Evolutionary conservation across 2,113 vertebrate species (phyloP).

Genomic region (Pygoscelis antarcticus): DNA sequence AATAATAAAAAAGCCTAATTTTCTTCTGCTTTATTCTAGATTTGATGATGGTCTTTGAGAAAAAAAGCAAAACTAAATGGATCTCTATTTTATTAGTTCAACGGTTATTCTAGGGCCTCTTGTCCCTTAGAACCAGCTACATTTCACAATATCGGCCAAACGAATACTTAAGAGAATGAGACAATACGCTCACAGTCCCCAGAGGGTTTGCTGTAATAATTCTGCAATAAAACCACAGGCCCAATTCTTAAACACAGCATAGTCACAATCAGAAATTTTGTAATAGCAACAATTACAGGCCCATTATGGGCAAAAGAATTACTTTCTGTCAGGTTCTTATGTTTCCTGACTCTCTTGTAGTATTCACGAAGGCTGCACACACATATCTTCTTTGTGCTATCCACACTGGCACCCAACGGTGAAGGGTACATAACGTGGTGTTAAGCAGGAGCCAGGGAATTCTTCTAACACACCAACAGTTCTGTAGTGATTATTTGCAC

Average conservation of each 20-base stretch:
- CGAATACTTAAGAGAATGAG: constrained; percentile 19
- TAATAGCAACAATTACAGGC: constrained; percentile 47
- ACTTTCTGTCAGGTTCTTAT: not conserved
- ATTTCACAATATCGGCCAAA: not conserved
- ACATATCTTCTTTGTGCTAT: not conserved
- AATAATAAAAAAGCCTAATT: not conserved
- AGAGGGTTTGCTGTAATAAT: constrained; percentile 46
- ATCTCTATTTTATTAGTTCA: not conserved
- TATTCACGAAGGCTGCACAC: not conserved
- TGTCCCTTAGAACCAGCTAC: not conserved
- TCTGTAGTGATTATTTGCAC: not conserved
- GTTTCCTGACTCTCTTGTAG: not conserved
- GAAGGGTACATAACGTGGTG: not conserved
- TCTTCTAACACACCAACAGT: not conserved
- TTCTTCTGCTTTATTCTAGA: not conserved
- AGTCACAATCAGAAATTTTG: constrained; percentile 36
- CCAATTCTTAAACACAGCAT: constrained; percentile 52
- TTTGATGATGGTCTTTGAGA: not conserved
- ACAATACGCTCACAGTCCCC: not conserved
- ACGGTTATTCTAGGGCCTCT: not conserved
- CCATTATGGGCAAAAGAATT: constrained; percentile 44
- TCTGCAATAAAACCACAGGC: constrained; percentile 65
- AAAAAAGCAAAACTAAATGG: not conserved
- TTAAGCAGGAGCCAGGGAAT: not conserved
- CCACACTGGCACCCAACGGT: not conserved